A percentile compares a stretch with the other conserved stretches of the same genome.
Conservation (phyloP, 2,888 invertebrate genomes). For the Sthenelais limicola region DNA sequence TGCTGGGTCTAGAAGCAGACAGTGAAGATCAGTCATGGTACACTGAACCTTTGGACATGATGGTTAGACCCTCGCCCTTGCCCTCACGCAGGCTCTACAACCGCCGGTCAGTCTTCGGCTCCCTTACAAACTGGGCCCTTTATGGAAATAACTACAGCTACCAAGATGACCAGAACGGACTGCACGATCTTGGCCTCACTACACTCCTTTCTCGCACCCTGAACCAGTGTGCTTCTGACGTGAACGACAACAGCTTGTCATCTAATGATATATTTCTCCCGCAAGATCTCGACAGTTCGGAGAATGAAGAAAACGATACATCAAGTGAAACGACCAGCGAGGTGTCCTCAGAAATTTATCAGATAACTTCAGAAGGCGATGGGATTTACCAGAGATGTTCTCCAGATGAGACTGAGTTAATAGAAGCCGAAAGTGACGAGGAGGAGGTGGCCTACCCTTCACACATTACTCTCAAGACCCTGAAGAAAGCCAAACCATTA, state of each 20-base stretch:
- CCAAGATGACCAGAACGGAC: background rate
- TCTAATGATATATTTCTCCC: background rate
- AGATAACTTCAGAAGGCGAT: background rate
- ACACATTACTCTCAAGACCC: too few species aligned
- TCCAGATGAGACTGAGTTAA: background rate
- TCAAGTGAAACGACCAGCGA: background rate
- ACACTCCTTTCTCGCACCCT: constrained; percentile 4
- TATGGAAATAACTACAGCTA: background rate
- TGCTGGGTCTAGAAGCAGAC: constrained; percentile 27
- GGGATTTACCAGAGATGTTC: background rate
- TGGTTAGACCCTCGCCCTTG: constrained; percentile 52
- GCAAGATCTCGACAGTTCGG: background rate
- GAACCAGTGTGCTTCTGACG: background rate
- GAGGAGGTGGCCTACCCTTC: constrained; percentile 21
- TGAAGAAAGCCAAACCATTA: too few species aligned
- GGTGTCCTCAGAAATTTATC: background rate
- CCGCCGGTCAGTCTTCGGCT: constrained; percentile 4
- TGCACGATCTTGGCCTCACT: constrained; percentile 3
- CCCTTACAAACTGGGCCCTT: constrained; percentile 2
- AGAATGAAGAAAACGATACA: background rate
- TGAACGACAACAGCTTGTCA: background rate
- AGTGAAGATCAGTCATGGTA: constrained; percentile 62
- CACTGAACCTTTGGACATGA: constrained; percentile 59
- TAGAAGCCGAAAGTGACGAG: constrained; percentile 2
- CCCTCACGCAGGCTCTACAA: constrained; percentile 58